A percentile compares a stretch with the other conserved stretches of the same genome.
phyloP scores from a whole-genome alignment of 2,888 invertebrate species.

The Blera fallax region DNA sequence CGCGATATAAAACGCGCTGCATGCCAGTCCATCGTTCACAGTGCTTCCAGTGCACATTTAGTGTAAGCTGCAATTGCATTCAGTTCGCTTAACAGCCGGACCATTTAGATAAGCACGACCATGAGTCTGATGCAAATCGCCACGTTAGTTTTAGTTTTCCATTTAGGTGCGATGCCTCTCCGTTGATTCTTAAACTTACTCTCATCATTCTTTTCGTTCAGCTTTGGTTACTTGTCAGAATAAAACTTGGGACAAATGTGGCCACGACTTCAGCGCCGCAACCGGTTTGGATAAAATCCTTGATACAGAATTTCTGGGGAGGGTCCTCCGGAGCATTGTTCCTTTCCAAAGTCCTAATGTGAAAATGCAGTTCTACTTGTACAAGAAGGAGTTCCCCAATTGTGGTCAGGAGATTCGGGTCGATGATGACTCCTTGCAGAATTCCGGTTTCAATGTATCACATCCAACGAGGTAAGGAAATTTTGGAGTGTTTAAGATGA shows the following conservation, averaged over 20 bases:
- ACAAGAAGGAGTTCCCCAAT: constrained; percentile 78
- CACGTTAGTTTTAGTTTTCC: not conserved
- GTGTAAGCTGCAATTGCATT: no score
- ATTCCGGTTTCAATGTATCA: constrained; percentile 78
- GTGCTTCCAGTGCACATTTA: no score
- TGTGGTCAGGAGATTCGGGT: constrained; percentile 78
- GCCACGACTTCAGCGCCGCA: constrained; percentile 74
- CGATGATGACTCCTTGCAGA: constrained; percentile 75
- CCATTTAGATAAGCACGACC: no score
- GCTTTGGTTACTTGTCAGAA: not conserved
- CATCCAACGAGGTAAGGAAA: constrained; percentile 78
- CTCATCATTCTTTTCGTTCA: not conserved
- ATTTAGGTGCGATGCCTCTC: not conserved
- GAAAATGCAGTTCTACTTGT: constrained; percentile 79
- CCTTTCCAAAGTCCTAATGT: constrained; percentile 76
- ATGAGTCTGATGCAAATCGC: no score
- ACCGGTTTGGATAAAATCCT: constrained; percentile 75
- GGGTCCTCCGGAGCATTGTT: constrained; percentile 77
- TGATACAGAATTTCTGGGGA: constrained; percentile 77
- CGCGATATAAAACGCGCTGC: not conserved
- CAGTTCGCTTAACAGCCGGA: no score
- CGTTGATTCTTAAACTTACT: not conserved
- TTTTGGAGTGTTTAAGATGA: no score
- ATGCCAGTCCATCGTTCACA: not conserved
- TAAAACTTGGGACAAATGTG: constrained; percentile 74